phyloP scores from a whole-genome alignment of 2,797 vertebrate genomes.

The Microctenopoma stevenorrisi region DNA sequence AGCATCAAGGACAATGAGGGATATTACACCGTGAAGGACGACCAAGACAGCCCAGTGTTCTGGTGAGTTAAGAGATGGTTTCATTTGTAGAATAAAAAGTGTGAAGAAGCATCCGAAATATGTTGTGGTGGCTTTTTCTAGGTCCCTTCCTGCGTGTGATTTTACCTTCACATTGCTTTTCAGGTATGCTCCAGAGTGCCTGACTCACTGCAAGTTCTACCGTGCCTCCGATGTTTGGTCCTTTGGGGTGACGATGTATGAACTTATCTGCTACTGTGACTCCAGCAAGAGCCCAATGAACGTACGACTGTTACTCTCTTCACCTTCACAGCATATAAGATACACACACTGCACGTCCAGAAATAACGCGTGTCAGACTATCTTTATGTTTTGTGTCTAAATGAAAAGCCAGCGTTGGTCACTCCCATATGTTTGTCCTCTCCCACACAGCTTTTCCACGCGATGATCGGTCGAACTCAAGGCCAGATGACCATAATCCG shows the following conservation, averaged over 20 bases:
- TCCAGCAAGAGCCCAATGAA: conserved; percentile 90
- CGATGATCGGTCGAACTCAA: conserved; percentile 91
- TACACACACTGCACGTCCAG: too few species aligned
- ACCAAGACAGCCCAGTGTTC: conserved; percentile 95
- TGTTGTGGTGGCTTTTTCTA: neutral
- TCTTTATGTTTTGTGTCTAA: too few species aligned
- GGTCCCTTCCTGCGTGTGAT: neutral
- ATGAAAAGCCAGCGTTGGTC: too few species aligned
- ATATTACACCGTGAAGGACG: conserved; percentile 96
- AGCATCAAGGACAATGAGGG: conserved; percentile 94
- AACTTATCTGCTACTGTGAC: conserved; percentile 96
- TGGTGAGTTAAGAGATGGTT: conserved; percentile 82
- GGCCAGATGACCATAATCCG: conserved; percentile 96
- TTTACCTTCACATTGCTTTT: conserved; percentile 5
- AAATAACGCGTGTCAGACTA: too few species aligned
- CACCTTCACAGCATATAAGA: neutral
- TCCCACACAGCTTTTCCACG: conserved; percentile 86
- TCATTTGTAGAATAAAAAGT: neutral
- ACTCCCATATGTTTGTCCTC: neutral
- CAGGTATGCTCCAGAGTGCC: conserved; percentile 97
- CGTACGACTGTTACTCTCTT: neutral
- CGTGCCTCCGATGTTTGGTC: conserved; percentile 97
- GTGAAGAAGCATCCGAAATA: neutral
- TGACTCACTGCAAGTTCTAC: conserved; percentile 94
- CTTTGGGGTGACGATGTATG: conserved; percentile 95